phyloP scores from a whole-genome alignment of 2,797 vertebrate species.

The Falco rusticolus region DNA sequence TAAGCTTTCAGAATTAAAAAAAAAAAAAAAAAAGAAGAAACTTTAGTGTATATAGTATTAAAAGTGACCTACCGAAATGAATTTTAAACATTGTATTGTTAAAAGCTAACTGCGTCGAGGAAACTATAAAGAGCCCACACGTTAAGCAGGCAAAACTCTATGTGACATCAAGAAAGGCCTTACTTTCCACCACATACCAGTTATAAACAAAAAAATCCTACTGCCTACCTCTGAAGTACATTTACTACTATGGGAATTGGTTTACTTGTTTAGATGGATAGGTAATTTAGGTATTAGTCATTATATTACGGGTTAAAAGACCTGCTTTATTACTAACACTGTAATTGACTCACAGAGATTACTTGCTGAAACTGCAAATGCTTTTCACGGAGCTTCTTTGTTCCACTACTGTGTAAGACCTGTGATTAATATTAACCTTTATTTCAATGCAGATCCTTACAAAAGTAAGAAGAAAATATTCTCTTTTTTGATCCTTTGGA shows the following conservation, averaged over 20 bases:
- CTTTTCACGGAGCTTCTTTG: slow-evolving; percentile 70
- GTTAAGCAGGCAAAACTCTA: not conserved
- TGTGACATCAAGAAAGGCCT: not conserved
- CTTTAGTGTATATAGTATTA: not conserved
- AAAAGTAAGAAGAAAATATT: slow-evolving; percentile 63
- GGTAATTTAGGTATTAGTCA: slow-evolving; percentile 7
- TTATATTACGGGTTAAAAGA: slow-evolving; percentile 70
- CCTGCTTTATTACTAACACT: slow-evolving; percentile 66
- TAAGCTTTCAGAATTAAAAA: not conserved
- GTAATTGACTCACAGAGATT: slow-evolving; percentile 46
- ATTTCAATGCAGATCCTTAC: slow-evolving; percentile 77
- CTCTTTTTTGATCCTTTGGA: not conserved
- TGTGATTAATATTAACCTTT: slow-evolving; percentile 79
- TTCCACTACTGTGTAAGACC: slow-evolving; percentile 77
- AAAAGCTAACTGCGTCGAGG: not conserved
- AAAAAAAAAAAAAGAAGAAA: not conserved
- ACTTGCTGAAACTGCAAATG: slow-evolving; percentile 80
- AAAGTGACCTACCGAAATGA: not conserved
- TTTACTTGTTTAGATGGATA: not conserved
- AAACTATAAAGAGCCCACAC: not conserved
- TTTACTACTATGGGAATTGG: not conserved
- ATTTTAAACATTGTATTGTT: not conserved
- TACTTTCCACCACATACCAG: fast-evolving
- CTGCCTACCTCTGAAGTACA: not conserved
- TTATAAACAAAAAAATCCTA: not conserved